A percentile compares a stretch with the other conserved stretches of the same genome.
These are phyloP conservation scores for Saccostrea glomerata DNA, from an alignment of 1,140 invertebrate species.

Conservation along the genomic window DNA sequence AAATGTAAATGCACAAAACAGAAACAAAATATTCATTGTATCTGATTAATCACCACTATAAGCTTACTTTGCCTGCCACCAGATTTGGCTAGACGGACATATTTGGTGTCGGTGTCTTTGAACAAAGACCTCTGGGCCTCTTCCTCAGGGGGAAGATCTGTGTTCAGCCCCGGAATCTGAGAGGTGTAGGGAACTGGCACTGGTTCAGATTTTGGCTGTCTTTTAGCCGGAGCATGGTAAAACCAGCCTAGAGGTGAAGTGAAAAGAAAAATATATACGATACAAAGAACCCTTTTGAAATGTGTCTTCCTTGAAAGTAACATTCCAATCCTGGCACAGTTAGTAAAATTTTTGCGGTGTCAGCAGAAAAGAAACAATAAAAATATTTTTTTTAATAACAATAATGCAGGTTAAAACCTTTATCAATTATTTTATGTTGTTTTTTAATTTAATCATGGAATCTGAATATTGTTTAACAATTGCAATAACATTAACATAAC, in stretches of 20 bases:
- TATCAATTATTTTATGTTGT: no score
- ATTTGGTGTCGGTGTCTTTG: constrained; percentile 74
- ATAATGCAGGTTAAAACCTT: no score
- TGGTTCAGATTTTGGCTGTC: constrained; percentile 56
- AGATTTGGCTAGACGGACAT: constrained; percentile 74
- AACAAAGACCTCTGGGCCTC: constrained; percentile 64
- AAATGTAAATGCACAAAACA: background rate
- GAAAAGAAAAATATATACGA: background rate
- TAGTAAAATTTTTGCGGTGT: no score
- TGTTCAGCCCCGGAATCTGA: constrained; percentile 74
- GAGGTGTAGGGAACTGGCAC: constrained; percentile 67
- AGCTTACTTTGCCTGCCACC: constrained; percentile 73
- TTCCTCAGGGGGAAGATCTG: constrained; percentile 51
- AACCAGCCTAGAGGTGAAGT: constrained; percentile 72
- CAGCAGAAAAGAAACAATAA: no score
- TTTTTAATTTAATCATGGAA: no score
- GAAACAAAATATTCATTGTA: background rate
- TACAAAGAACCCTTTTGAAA: background rate
- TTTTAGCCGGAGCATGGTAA: constrained; percentile 74
- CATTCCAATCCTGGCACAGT: no score
- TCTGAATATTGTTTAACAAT: no score
- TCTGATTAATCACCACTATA: background rate
- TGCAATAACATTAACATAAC: no score
- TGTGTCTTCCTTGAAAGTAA: no score
- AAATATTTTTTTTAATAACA: no score